Conservation (phyloP, 2,113 vertebrate genomes). For the Cheirogaleus medius region DNA sequence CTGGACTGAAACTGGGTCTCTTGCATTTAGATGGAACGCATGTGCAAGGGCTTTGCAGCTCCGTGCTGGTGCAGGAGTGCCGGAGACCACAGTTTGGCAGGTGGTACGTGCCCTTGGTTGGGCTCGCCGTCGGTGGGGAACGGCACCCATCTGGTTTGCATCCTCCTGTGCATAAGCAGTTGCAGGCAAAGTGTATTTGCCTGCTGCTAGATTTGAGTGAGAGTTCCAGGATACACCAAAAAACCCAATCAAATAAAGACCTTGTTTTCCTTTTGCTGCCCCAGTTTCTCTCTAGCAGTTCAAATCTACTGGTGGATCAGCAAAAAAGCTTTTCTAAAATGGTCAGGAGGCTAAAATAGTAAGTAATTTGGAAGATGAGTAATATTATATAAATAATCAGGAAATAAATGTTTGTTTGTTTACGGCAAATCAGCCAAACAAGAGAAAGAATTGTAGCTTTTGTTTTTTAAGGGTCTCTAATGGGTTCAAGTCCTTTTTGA, state of each 20-base stretch:
- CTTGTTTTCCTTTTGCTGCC: constrained; percentile 26
- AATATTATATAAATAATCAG: background rate
- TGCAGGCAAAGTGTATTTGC: background rate
- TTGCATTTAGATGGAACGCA: background rate
- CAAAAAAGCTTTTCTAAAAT: constrained; percentile 2
- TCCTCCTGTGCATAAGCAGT: background rate
- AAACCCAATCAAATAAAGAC: background rate
- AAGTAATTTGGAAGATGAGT: background rate
- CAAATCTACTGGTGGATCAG: background rate
- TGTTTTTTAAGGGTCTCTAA: background rate
- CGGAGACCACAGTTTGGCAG: background rate
- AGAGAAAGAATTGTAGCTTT: background rate
- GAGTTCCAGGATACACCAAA: background rate
- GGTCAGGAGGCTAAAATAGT: background rate
- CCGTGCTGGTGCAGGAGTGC: background rate
- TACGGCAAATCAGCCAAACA: background rate
- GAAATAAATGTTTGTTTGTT: background rate
- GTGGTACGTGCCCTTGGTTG: background rate
- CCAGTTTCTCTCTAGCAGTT: background rate
- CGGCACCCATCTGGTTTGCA: background rate
- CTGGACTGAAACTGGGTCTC: background rate
- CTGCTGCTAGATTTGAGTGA: background rate
- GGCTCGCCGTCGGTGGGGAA: background rate
- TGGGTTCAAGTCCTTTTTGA: background rate
- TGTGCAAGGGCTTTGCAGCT: background rate